Conservation (phyloP, 2,888 invertebrate species). For the Mesochorus sp. region DNA sequence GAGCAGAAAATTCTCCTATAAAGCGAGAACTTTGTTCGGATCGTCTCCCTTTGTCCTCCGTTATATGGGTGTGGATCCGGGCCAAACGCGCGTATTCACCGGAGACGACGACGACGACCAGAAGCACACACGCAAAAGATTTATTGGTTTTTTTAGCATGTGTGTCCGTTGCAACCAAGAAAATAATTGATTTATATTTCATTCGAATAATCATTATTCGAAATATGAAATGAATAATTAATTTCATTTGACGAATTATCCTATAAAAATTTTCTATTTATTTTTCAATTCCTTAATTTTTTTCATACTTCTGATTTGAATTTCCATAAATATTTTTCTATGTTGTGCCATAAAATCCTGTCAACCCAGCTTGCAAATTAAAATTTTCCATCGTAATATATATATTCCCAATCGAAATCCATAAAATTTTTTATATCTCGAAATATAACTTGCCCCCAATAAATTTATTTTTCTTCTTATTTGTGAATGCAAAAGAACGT, state of each 20-base stretch:
- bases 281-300: not conserved
- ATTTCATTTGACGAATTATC: not conserved
- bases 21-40: constrained; percentile 74
- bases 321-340: not conserved
- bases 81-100: constrained; percentile 57
- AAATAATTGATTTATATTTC: constrained; percentile 21
- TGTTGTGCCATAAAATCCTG: not conserved
- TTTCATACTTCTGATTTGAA: not conserved
- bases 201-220: not conserved
- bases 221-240: not conserved
- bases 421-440: too few relatives aligned
- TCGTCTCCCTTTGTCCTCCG: constrained; percentile 65
- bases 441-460: too few relatives aligned
- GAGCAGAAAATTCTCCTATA: constrained; percentile 81
- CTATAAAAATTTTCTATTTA: not conserved
- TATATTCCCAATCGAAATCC: too few relatives aligned
- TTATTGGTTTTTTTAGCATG: constrained; percentile 48
- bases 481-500: too few relatives aligned
- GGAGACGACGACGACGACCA: constrained; percentile 50
- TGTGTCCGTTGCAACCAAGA: constrained; percentile 7
- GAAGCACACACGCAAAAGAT: constrained; percentile 55
- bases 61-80: constrained; percentile 55
- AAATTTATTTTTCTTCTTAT: too few relatives aligned
- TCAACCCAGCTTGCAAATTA: not conserved
- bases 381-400: too few relatives aligned